These are phyloP conservation scores for Drosophila macrospina DNA, from an alignment of 2,888 invertebrate species.

Conservation along the genomic window DNA sequence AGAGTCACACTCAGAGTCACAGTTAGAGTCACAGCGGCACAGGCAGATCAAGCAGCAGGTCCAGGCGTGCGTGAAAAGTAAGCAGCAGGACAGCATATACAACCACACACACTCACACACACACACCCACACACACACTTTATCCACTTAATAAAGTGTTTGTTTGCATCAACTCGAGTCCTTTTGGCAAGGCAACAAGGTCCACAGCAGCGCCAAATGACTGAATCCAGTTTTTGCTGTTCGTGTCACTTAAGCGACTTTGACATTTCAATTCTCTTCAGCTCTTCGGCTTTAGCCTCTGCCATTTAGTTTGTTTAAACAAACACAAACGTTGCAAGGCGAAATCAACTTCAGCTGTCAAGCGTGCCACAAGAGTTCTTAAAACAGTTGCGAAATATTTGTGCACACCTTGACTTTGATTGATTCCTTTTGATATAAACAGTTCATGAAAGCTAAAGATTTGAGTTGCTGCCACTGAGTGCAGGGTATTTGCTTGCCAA, in stretches of 20 bases:
- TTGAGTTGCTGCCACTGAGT: too few species aligned
- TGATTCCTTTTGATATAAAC: not conserved
- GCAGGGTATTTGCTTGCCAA: too few species aligned
- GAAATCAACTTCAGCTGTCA: conserved; percentile 7
- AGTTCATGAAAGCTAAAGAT: too few species aligned
- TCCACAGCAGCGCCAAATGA: conserved; percentile 10
- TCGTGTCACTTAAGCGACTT: conserved; percentile 26
- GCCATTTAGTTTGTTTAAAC: conserved; percentile 1
- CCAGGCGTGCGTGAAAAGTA: conserved; percentile 58
- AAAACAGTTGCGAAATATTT: not conserved
- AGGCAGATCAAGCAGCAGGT: conserved; percentile 2
- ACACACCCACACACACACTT: conserved; percentile 27
- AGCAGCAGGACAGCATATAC: conserved; percentile 5
- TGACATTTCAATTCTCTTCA: conserved; percentile 38
- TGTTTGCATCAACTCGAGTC: conserved; percentile 34
- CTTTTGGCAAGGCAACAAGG: too few species aligned
- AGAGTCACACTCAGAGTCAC: not conserved
- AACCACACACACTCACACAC: conserved; percentile 38
- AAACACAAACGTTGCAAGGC: conserved; percentile 1
- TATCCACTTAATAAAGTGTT: conserved; percentile 67
- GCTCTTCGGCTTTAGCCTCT: not conserved
- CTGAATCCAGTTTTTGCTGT: conserved; percentile 20
- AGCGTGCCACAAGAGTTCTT: not conserved
- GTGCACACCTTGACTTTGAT: not conserved
- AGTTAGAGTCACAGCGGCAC: not conserved